Conservation (phyloP, 1,140 invertebrate species). For the Drosophila hydei region DNA sequence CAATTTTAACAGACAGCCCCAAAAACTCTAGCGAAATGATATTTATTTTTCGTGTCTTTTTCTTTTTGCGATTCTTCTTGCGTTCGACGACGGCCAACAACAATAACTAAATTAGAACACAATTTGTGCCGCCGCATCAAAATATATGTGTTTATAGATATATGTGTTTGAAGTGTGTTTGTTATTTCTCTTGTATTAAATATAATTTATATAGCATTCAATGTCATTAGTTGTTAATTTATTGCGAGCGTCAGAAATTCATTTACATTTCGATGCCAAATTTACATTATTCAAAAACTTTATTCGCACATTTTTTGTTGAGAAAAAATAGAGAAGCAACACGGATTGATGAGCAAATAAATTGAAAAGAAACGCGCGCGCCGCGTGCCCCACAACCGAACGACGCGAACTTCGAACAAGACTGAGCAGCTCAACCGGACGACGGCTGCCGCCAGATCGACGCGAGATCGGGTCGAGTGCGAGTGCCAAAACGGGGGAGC, state of each 20-base stretch:
- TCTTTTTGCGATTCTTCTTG: constrained; percentile 21
- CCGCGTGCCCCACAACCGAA: constrained; percentile 73
- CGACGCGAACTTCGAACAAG: constrained; percentile 79
- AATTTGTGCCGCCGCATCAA: constrained; percentile 35
- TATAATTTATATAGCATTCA: constrained; percentile 49
- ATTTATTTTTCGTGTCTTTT: constrained; percentile 17
- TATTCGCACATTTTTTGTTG: constrained; percentile 45
- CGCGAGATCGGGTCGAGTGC: constrained; percentile 14
- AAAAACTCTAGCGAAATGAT: constrained; percentile 11
- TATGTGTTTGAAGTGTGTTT: not conserved
- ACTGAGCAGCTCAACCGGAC: constrained; percentile 53
- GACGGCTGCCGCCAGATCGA: constrained; percentile 40
- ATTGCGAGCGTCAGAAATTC: constrained; percentile 35
- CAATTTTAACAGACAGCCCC: constrained; percentile 25
- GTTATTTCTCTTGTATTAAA: constrained; percentile 17
- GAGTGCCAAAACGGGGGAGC: not conserved
- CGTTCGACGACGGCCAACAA: constrained; percentile 36
- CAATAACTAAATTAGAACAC: constrained; percentile 62
- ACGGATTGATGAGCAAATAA: not conserved
- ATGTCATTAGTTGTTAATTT: constrained; percentile 51
- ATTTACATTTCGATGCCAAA: constrained; percentile 49
- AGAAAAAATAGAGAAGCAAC: constrained; percentile 26
- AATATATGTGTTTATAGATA: constrained; percentile 4
- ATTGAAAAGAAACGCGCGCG: constrained; percentile 45
- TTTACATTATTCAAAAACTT: constrained; percentile 47